Conservation (phyloP, 2,888 invertebrate genomes). For the Parthenolecanium corni region DNA sequence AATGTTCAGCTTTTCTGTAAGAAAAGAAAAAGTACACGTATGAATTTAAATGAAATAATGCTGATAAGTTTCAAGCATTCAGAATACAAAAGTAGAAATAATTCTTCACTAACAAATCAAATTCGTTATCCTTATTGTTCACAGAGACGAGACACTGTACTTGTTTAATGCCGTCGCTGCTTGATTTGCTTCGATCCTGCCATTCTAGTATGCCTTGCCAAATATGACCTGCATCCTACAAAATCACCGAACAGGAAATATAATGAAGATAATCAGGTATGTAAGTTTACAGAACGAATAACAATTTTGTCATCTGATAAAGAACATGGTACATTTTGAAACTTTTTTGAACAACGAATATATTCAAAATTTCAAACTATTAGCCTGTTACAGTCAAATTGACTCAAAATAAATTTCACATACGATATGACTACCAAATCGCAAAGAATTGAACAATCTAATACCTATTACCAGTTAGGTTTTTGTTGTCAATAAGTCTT, state of each 20-base stretch:
- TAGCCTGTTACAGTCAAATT: no score
- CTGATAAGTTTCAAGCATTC: neutral
- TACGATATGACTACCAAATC: no score
- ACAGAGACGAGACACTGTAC: conserved; percentile 66
- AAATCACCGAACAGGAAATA: conserved; percentile 37
- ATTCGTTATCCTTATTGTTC: conserved; percentile 68
- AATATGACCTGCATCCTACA: no score
- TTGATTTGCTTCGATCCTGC: conserved; percentile 77
- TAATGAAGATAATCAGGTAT: neutral
- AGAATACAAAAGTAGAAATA: neutral
- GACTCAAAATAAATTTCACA: no score
- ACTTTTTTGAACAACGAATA: no score
- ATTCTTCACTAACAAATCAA: conserved; percentile 51
- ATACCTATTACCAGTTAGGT: no score
- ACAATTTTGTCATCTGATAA: no score
- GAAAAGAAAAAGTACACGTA: conserved; percentile 7
- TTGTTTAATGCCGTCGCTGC: conserved; percentile 44
- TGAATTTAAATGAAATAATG: neutral
- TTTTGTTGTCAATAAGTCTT: no score
- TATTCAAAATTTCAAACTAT: no score
- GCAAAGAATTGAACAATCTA: no score
- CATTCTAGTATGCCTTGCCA: conserved; percentile 83
- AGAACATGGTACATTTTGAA: no score
- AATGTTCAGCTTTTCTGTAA: conserved; percentile 70
- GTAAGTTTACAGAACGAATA: no score